Evolutionary conservation across 1,140 invertebrate genomes (phyloP).

Genomic region (Caenorhabditis brenneri): DNA sequence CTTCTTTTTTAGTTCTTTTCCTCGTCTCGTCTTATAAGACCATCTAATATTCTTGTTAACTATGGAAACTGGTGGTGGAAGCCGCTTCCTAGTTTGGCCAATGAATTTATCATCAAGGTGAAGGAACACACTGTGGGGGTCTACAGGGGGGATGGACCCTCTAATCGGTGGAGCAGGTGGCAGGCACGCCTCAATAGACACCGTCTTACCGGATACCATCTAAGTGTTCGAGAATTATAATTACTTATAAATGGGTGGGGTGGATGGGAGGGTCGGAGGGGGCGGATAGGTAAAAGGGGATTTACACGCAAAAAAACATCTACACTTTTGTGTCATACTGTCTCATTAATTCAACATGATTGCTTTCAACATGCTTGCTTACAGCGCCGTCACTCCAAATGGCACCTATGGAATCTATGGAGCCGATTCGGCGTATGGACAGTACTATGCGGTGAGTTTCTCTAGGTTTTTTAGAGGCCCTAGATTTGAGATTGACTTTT

Average conservation of each 20-base stretch:
- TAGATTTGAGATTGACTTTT: no score
- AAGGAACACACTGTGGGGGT: no score
- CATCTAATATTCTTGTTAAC: conserved; percentile 12
- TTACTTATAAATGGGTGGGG: no score
- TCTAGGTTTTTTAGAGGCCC: no score
- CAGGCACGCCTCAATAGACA: background rate
- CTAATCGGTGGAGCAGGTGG: background rate
- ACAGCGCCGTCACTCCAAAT: conserved; percentile 28
- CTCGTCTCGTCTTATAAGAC: background rate
- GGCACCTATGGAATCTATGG: background rate
- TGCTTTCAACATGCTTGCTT: no score
- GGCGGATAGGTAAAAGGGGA: no score
- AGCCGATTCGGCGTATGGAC: background rate
- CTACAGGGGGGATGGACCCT: background rate
- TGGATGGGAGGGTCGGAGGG: no score
- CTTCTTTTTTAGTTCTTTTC: background rate
- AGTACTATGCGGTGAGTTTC: conserved; percentile 12
- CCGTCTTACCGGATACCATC: no score
- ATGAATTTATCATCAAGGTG: conserved; percentile 27
- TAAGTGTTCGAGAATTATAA: background rate
- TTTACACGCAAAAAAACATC: no score
- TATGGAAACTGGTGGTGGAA: conserved; percentile 37
- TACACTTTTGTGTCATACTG: no score
- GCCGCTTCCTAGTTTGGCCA: background rate
- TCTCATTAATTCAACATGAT: background rate